Evolutionary conservation across 53 echinoderm and acorn worm genomes (phyloP), one percentile per base, ranked within the genome.

Genomic region (Zoroaster sp.): DNA sequence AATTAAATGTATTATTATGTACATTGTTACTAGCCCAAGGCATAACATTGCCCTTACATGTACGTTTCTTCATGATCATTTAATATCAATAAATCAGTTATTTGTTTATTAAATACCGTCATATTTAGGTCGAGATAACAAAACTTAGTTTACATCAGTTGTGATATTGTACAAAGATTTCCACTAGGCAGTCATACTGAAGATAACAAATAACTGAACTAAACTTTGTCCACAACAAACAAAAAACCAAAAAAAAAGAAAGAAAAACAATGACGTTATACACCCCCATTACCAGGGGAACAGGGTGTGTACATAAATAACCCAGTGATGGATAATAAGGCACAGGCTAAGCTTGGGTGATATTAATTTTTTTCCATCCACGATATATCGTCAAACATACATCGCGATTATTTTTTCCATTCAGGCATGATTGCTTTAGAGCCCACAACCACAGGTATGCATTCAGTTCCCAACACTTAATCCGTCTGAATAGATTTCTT

Each of bases 71-170:
- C 68, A 68, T 82, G 82, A 82, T 82, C 68, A 67, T 8, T 41
- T n/a, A n/a, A 25, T 44, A 25, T 82, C 68, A 82, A 59, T 79
- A 20, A 32, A 30, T 68, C 23, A 14, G 66, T 66, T 25, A 40
- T 46, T 47, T 77, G 82, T 25, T 82, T 40, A 59, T 53, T 53
- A 78, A 53, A 36, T 20, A 72, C 73, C 32, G 41, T 67, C 15
- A 66, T 82, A 40, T 40, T 45, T 35, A 68, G 31, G 43, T 23
- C 31, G 5, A 35, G 44, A 23, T 66, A 82, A 82, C 18, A 18
- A 21, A 82, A 82, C 44, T 40, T 68, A 44, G 66, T 82, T 23
- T 67, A 76, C 76, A 76, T 51, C 28, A 51, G 51, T 32, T 76
- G 76, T 30, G 38, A 79, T 33, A 79, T 66, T 82, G 33, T 82